phyloP scores from a whole-genome alignment of 2,113 vertebrate genomes.

The Heterotis niloticus region DNA sequence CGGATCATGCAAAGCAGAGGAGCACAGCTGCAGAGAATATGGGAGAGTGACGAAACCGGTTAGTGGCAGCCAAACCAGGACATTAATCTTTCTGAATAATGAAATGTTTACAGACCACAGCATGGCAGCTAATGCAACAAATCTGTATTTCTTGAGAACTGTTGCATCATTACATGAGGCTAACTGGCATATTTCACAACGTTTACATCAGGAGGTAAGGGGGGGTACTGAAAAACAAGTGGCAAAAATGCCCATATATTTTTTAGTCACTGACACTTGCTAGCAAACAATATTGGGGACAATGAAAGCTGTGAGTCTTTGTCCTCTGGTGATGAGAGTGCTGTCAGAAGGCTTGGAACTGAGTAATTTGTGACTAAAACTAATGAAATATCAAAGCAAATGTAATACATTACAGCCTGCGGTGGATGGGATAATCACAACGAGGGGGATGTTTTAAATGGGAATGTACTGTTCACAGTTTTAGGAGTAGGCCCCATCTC shows the following conservation, averaged over 20 bases:
- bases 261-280: no score
- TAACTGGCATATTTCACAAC: background rate
- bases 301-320: background rate
- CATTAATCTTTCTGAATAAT: background rate
- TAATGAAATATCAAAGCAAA: no score
- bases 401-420: no score
- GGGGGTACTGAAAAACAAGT: background rate
- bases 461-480: no score
- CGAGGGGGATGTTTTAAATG: no score
- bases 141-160: conserved; percentile 5
- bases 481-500: no score
- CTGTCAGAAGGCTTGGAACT: no score
- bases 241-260: background rate
- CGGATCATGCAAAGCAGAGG: background rate
- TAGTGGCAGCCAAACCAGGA: background rate
- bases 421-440: no score
- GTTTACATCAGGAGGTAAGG: background rate
- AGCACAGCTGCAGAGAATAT: background rate
- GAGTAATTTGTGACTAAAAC: no score
- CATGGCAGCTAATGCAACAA: background rate
- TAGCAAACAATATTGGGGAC: background rate
- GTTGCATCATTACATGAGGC: background rate
- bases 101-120: conserved; percentile 18
- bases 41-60: background rate
- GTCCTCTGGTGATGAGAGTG: no score